A percentile compares a stretch with the other conserved stretches of the same genome.
Conservation (phyloP, 2,888 invertebrate species). For the Sarcophaga variegata region DNA sequence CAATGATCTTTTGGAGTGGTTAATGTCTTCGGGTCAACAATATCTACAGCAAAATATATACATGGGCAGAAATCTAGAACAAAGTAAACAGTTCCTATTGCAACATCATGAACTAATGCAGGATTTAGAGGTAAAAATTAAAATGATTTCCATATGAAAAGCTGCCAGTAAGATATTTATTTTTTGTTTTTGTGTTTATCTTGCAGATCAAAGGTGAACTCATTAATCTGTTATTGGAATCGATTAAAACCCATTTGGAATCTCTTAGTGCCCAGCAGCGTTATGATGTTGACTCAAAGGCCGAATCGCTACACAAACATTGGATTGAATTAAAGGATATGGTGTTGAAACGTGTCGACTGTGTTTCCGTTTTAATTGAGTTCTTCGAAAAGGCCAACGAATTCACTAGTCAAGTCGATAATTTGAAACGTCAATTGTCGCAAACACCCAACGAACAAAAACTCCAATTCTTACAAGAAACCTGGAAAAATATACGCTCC, state of each 20-base stretch:
- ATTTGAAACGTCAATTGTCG: constrained; percentile 85
- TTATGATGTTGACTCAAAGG: constrained; percentile 85
- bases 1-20: constrained; percentile 88
- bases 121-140: constrained; percentile 84
- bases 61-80: constrained; percentile 87
- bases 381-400: constrained; percentile 88
- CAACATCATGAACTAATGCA: constrained; percentile 88
- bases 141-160: neutral
- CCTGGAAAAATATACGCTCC: constrained; percentile 85
- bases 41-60: constrained; percentile 88
- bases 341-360: constrained; percentile 85
- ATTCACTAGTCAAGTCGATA: constrained; percentile 86
- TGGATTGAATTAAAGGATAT: constrained; percentile 86
- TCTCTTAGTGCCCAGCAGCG: constrained; percentile 86
- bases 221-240: constrained; percentile 85
- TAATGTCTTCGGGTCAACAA: constrained; percentile 87
- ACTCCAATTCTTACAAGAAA: constrained; percentile 79
- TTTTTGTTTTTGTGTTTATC: neutral
- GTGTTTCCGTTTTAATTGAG: constrained; percentile 86
- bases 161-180: neutral
- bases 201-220: constrained; percentile 86
- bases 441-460: constrained; percentile 84
- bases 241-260: constrained; percentile 85
- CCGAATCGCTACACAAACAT: constrained; percentile 85
- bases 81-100: constrained; percentile 88